Evolutionary conservation across 1,140 invertebrate genomes (phyloP).

Genomic region (Drosophila teissieri): DNA sequence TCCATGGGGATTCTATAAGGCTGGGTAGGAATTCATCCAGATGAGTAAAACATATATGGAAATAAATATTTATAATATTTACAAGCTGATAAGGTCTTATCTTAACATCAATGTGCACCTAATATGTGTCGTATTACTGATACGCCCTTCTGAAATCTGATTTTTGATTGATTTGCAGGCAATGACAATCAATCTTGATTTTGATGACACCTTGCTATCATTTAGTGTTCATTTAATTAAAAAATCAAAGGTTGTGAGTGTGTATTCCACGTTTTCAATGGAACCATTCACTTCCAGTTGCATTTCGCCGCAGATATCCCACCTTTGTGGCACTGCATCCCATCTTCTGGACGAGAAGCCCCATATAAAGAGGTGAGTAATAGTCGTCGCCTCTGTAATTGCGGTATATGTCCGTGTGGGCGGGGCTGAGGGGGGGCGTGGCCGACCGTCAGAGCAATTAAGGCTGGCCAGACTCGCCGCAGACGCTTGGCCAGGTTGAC

Average conservation of each 20-base stretch:
- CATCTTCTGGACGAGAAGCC: constrained; percentile 19
- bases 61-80: no score
- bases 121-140: no score
- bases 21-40: no score
- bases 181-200: not conserved
- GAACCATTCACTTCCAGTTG: not conserved
- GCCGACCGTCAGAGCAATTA: constrained; percentile 61
- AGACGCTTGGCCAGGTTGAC: constrained; percentile 67
- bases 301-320: not conserved
- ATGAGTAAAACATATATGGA: no score
- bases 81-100: no score
- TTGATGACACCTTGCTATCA: not conserved
- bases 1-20: not conserved
- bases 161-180: not conserved
- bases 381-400: constrained; percentile 33
- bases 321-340: constrained; percentile 19
- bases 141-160: not conserved
- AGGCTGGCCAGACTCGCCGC: constrained; percentile 57
- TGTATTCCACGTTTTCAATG: not conserved
- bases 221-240: not conserved
- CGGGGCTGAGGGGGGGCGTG: not conserved
- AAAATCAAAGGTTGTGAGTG: not conserved
- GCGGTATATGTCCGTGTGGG: constrained; percentile 1
- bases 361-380: constrained; percentile 32
- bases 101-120: no score